Percentiles rank a stretch among this genome's conserved stretches.
phyloP scores from a whole-genome alignment of 1,140 invertebrate genomes.

The Rhagoletis pomonella region DNA sequence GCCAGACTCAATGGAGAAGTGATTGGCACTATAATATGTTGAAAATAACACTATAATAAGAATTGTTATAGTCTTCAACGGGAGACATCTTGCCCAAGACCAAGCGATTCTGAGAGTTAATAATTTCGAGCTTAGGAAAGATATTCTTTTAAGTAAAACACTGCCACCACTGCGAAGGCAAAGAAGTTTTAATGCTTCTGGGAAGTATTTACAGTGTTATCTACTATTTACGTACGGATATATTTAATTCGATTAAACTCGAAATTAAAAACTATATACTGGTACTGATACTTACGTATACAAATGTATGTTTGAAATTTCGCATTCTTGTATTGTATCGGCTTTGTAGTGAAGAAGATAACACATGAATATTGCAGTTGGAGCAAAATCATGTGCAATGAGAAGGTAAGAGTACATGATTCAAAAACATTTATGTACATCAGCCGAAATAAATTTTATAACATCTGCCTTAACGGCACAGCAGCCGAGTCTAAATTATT shows the following conservation, averaged over 20 bases:
- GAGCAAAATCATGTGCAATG: neutral
- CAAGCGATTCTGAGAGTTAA: slow-evolving; percentile 59
- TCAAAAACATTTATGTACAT: neutral
- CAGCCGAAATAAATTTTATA: neutral
- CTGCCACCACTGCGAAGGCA: slow-evolving; percentile 73
- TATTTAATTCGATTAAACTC: slow-evolving; percentile 29
- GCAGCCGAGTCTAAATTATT: neutral
- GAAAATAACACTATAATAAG: neutral
- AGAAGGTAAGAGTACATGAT: neutral
- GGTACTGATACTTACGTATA: neutral
- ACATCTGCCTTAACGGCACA: neutral
- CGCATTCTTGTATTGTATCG: neutral
- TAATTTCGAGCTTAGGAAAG: neutral
- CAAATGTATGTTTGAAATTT: neutral
- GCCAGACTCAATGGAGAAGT: slow-evolving; percentile 71
- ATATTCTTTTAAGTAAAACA: slow-evolving; percentile 73
- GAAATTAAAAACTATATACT: neutral
- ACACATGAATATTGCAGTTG: neutral
- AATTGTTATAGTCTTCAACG: neutral
- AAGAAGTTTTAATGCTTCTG: slow-evolving; percentile 43
- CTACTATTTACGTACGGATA: neutral
- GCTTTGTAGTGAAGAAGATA: slow-evolving; percentile 1
- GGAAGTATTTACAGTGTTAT: slow-evolving; percentile 27
- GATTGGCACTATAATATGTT: slow-evolving; percentile 34
- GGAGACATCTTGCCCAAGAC: slow-evolving; percentile 57